A percentile compares a stretch with the other conserved stretches of the same genome.
These are phyloP conservation scores for Pampus argenteus DNA, from an alignment of 2,797 vertebrate genomes.

Conservation along the genomic window DNA sequence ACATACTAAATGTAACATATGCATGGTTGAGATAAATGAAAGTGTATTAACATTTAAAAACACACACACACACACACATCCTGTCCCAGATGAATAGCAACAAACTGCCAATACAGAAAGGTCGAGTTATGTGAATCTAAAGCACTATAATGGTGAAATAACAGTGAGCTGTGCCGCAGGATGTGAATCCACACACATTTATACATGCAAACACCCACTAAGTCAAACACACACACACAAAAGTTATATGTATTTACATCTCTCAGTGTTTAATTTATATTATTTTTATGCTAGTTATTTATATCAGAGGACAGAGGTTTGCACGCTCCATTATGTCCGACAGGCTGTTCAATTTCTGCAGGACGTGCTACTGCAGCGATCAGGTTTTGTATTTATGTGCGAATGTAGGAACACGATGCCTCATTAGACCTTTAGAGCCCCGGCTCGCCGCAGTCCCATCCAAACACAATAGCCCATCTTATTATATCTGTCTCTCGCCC, in stretches of 20 bases:
- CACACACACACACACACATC: too few relatives aligned
- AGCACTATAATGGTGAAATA: too few relatives aligned
- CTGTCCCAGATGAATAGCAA: too few relatives aligned
- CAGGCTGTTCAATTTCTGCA: constrained; percentile 61
- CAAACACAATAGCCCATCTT: constrained; percentile 76
- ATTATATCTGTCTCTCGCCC: constrained; percentile 68
- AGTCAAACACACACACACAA: constrained; percentile 8
- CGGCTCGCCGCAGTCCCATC: constrained; percentile 57
- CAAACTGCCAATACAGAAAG: too few relatives aligned
- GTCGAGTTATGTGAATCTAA: too few relatives aligned
- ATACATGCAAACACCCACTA: constrained; percentile 1
- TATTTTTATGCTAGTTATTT: constrained; percentile 43
- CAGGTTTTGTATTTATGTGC: constrained; percentile 63
- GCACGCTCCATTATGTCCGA: constrained; percentile 68
- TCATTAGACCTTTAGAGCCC: constrained; percentile 78
- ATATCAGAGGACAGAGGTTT: constrained; percentile 58
- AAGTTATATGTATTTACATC: constrained; percentile 6
- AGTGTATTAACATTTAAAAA: too few relatives aligned
- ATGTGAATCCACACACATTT: background rate
- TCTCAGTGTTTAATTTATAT: constrained; percentile 23
- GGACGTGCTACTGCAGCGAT: constrained; percentile 40
- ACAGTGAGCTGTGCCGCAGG: background rate
- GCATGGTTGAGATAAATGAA: too few relatives aligned
- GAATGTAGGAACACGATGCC: constrained; percentile 73
- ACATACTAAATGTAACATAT: too few relatives aligned